These are phyloP conservation scores for Brachypterus glaber DNA, from an alignment of 2,888 invertebrate species.

Conservation along the genomic window DNA sequence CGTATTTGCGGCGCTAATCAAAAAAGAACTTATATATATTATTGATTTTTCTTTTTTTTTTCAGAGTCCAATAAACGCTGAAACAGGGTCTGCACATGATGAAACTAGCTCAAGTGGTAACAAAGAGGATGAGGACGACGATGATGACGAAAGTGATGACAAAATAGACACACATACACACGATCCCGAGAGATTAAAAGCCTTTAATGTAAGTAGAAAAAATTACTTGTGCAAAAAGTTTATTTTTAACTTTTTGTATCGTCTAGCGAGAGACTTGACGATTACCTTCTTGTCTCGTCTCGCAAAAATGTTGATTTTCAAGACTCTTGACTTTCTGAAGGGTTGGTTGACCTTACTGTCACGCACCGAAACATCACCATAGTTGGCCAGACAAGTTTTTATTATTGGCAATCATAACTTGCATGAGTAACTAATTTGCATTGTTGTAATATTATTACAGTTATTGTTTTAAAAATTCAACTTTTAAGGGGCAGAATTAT, in stretches of 20 bases:
- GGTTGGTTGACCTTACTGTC: no score
- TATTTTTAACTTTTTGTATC: background rate
- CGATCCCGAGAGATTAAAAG: conserved; percentile 90
- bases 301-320: background rate
- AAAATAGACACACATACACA: conserved; percentile 76
- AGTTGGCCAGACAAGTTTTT: no score
- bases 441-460: no score
- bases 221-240: background rate
- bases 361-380: no score
- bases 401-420: no score
- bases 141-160: conserved; percentile 87
- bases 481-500: no score
- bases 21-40: no score
- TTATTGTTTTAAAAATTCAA: no score
- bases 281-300: background rate
- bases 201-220: conserved; percentile 72
- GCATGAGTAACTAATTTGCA: no score
- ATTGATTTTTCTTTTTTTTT: conserved; percentile 23
- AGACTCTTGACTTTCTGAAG: no score
- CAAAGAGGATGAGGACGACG: conserved; percentile 76
- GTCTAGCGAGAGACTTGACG: background rate
- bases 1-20: no score
- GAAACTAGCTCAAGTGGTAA: conserved; percentile 84
- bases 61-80: conserved; percentile 59
- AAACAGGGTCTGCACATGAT: conserved; percentile 64